Evolutionary conservation across 2,113 vertebrate genomes (phyloP), one percentile per base, ranked within the genome.

Genomic region (Sciurus niger): DNA sequence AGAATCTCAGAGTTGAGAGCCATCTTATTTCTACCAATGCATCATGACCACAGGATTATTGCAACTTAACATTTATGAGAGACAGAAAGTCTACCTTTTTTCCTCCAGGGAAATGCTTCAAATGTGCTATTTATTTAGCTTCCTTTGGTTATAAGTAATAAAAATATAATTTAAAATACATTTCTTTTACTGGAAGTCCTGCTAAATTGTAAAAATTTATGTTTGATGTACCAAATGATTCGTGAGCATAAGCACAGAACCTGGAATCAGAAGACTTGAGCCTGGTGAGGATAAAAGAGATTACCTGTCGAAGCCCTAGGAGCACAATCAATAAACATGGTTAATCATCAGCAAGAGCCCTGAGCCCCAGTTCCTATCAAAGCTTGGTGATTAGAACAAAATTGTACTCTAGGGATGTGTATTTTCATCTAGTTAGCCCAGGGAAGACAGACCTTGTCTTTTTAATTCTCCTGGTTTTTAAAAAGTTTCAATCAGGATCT

Each of bases 121-220:
- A 73, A 43, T 48, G 28, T 95, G 43, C 24, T 78, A 37, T 70
- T 88, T 93, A 40, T 55, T 83, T 83, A 24, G 18, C 94, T 86
- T 84, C 13, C 2, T 96, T 96, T 92, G 30, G 63, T 80, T 93
- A 83, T 78, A 84, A 87, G 74, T 37, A n/a, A 46, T 60, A 25
- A 65, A 79, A 83, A n/a, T 53, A 2, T 46, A 83, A 89, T 83
- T 63, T 63, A 97, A 88, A 93, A 58, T 82, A 48, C 14, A 94
- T 80, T 90, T 76, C 8, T 70, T 89, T 88, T 67, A 78, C 32
- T 58, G 43, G 34, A 16, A 68, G 16, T 84, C 48, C 80, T 90
- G 13, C 28, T 77, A 60, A 89, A 51, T 48, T 74, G 4, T 58
- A 77, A 25, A 76, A 74, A 65, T 60, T 85, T 68, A 6, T 28